phyloP scores from a whole-genome alignment of 2,797 vertebrate species.

The Anolis apletophallus region DNA sequence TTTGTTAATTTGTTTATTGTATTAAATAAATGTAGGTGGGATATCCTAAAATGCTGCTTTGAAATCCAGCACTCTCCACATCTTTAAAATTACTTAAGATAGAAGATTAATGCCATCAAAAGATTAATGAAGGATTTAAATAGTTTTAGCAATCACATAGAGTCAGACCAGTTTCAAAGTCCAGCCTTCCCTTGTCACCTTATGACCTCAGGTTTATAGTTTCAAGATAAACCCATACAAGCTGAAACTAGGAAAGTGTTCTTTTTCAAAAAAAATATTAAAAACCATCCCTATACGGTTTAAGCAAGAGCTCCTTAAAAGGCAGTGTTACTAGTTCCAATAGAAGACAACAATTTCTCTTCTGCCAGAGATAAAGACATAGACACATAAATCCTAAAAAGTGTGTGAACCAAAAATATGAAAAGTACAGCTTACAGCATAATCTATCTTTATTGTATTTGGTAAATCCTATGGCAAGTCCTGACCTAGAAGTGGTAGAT shows the following conservation, averaged over 20 bases:
- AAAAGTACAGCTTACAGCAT: constrained; percentile 60
- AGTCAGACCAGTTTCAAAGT: constrained; percentile 24
- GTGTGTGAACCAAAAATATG: constrained; percentile 13
- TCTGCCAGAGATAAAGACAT: constrained; percentile 1
- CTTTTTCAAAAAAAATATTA: constrained; percentile 22
- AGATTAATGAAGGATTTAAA: constrained; percentile 54
- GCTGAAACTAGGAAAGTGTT: constrained; percentile 30
- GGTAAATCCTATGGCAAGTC: constrained; percentile 59
- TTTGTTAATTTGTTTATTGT: background rate
- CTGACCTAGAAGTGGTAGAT: constrained; percentile 71
- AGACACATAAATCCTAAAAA: background rate
- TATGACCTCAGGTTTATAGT: constrained; percentile 53
- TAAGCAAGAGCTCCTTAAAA: background rate
- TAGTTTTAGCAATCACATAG: constrained; percentile 44
- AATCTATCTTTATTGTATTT: constrained; percentile 69
- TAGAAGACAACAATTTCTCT: background rate
- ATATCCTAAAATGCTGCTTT: constrained; percentile 1
- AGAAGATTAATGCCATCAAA: background rate
- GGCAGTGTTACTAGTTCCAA: constrained; percentile 21
- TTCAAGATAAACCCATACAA: constrained; percentile 40
- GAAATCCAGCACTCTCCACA: background rate
- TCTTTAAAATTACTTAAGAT: constrained; percentile 26
- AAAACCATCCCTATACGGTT: accelerated
- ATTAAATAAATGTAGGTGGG: constrained; percentile 1
- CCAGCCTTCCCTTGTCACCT: constrained; percentile 40